Evolutionary conservation across 2,888 invertebrate species (phyloP).

Genomic region (Trachelus tabidus): DNA sequence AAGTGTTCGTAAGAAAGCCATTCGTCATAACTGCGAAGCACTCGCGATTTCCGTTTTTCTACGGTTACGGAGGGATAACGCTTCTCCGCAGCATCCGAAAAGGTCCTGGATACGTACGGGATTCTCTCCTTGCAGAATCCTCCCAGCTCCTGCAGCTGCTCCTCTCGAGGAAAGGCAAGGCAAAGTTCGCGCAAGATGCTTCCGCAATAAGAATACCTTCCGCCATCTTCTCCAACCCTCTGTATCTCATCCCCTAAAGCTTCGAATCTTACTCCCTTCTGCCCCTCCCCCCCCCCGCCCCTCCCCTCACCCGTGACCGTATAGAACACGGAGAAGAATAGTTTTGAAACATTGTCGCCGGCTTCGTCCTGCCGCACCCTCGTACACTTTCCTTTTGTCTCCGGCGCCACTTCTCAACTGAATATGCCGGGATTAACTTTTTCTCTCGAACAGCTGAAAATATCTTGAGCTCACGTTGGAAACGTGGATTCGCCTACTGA

Average conservation of each 20-base stretch:
- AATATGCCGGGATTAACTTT: slow-evolving; percentile 33
- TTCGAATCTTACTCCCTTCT: slow-evolving; percentile 14
- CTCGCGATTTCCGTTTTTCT: background rate
- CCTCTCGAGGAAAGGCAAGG: slow-evolving; percentile 16
- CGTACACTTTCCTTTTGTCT: slow-evolving; percentile 18
- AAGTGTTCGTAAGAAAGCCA: background rate
- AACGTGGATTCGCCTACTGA: too few species aligned
- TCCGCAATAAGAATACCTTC: slow-evolving; percentile 39
- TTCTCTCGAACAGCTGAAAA: slow-evolving; percentile 13
- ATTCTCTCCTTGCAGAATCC: slow-evolving; percentile 10
- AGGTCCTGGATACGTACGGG: background rate
- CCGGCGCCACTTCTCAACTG: slow-evolving; percentile 31
- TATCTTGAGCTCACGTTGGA: background rate
- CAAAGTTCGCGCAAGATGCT: slow-evolving; percentile 42
- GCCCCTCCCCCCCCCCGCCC: background rate
- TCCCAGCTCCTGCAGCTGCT: slow-evolving; percentile 33
- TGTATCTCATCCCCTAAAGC: slow-evolving; percentile 23
- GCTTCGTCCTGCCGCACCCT: slow-evolving; percentile 8
- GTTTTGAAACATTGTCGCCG: slow-evolving; percentile 32
- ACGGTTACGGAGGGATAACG: background rate
- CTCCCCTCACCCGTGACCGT: slow-evolving; percentile 6
- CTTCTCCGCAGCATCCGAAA: background rate
- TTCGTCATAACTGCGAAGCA: background rate
- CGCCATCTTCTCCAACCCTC: slow-evolving; percentile 27
- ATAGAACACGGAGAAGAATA: slow-evolving; percentile 27